phyloP scores from a whole-genome alignment of 2,888 invertebrate genomes.

The Ernsta delagoae region DNA sequence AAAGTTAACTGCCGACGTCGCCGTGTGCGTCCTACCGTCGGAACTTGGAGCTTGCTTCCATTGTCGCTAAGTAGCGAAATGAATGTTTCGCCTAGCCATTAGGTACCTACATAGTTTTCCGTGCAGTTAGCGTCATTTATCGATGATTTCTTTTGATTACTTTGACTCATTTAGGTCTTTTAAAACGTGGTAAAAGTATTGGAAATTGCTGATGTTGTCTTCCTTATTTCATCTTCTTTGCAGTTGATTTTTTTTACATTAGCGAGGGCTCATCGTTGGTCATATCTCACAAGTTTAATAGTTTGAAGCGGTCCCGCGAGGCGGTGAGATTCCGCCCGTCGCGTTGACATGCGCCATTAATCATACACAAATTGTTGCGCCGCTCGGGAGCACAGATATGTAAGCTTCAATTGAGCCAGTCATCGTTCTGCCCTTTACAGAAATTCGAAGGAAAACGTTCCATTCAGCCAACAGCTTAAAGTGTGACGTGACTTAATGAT shows the following conservation, averaged over 20 bases:
- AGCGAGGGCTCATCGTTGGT: neutral
- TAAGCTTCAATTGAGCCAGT: conserved; percentile 71
- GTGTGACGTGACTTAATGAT: conserved; percentile 47
- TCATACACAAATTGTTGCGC: conserved; percentile 68
- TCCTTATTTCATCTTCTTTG: neutral
- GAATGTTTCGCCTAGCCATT: conserved; percentile 36
- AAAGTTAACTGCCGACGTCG: conserved; percentile 38
- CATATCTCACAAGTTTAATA: conserved; percentile 52
- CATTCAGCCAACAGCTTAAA: conserved; percentile 46
- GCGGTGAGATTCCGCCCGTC: conserved; percentile 49
- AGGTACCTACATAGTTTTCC: conserved; percentile 10
- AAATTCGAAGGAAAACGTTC: conserved; percentile 53
- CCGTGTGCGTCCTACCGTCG: conserved; percentile 44
- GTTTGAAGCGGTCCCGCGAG: conserved; percentile 62
- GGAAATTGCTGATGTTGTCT: neutral
- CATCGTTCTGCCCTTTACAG: conserved; percentile 58
- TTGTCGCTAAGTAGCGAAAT: conserved; percentile 45
- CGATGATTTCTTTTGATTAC: neutral
- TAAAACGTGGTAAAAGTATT: neutral
- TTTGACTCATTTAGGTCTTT: neutral
- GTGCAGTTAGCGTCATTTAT: conserved; percentile 13
- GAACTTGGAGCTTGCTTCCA: conserved; percentile 44
- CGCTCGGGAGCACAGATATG: conserved; percentile 51
- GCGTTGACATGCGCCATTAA: conserved; percentile 53
- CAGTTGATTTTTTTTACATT: no score